Conservation (phyloP, 2,797 vertebrate species). For the Acanthurus tractus region DNA sequence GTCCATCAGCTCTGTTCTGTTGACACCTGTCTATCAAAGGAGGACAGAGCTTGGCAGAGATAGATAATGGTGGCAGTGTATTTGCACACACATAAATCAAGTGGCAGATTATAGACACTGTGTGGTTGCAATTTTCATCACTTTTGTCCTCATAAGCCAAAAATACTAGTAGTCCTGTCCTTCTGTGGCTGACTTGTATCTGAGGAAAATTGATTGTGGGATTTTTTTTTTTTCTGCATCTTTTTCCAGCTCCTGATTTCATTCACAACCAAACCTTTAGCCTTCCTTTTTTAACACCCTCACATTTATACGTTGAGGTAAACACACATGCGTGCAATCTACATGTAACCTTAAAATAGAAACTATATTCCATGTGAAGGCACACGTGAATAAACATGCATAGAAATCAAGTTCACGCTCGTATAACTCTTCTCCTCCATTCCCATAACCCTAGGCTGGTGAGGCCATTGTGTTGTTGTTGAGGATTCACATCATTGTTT, state of each 20-base stretch:
- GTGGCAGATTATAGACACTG: slow-evolving; percentile 37
- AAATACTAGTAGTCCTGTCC: not conserved
- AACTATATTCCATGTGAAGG: slow-evolving; percentile 33
- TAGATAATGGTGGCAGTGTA: slow-evolving; percentile 52
- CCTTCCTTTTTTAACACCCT: not conserved
- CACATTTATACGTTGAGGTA: slow-evolving; percentile 1
- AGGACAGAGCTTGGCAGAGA: slow-evolving; percentile 63
- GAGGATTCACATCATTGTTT: slow-evolving; percentile 85
- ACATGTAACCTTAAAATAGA: slow-evolving; percentile 35
- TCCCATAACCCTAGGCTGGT: slow-evolving; percentile 80
- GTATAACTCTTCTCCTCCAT: slow-evolving; percentile 65
- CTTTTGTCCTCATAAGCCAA: slow-evolving; percentile 21
- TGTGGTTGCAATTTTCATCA: slow-evolving; percentile 10
- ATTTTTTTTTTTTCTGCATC: slow-evolving; percentile 29
- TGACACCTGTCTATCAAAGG: slow-evolving; percentile 80
- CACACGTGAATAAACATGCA: slow-evolving; percentile 27
- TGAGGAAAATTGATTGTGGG: not conserved
- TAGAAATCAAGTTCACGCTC: slow-evolving; percentile 57
- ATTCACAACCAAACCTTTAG: not conserved
- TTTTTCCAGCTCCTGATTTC: slow-evolving; percentile 16
- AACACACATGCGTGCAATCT: slow-evolving; percentile 18
- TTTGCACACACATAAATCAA: slow-evolving; percentile 66
- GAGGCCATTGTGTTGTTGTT: slow-evolving; percentile 81
- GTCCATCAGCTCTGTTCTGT: slow-evolving; percentile 68
- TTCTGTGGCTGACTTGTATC: slow-evolving; percentile 1